Percentiles rank a stretch among this genome's conserved stretches.
These are phyloP conservation scores for Melipona bicolor DNA, from an alignment of 2,888 invertebrate species.

Conservation along the genomic window DNA sequence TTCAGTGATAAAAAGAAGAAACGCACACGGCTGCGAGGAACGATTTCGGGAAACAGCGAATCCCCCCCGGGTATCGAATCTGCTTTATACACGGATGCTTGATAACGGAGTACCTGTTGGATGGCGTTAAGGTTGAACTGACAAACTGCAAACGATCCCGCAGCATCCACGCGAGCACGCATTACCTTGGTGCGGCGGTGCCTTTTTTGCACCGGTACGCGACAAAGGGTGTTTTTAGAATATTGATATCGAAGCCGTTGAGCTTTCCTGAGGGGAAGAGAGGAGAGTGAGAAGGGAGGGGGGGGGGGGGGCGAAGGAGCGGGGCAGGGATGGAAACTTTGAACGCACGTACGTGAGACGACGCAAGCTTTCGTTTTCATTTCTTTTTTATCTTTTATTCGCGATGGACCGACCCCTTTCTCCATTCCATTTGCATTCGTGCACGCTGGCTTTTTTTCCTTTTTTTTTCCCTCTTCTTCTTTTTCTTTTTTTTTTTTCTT, in stretches of 20 bases:
- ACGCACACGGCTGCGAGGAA: background rate
- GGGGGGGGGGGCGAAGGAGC: background rate
- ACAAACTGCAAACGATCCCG: slow-evolving; percentile 37
- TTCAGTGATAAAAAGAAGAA: no score
- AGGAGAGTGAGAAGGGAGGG: slow-evolving; percentile 33
- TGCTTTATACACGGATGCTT: slow-evolving; percentile 28
- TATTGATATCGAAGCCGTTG: slow-evolving; percentile 82
- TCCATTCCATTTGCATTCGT: slow-evolving; percentile 48
- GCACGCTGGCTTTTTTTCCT: slow-evolving; percentile 25
- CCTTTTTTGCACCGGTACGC: slow-evolving; percentile 76
- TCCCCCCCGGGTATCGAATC: background rate
- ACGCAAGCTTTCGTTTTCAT: slow-evolving; percentile 60
- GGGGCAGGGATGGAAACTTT: slow-evolving; percentile 55
- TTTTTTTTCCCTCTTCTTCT: no score
- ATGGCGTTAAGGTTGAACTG: slow-evolving; percentile 12
- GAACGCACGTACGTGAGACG: slow-evolving; percentile 61
- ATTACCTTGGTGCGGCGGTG: slow-evolving; percentile 66
- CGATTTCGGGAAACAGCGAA: slow-evolving; percentile 28
- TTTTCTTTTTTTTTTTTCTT: slow-evolving; percentile 17
- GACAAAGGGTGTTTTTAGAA: slow-evolving; percentile 83
- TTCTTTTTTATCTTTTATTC: slow-evolving; percentile 59
- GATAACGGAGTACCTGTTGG: slow-evolving; percentile 51
- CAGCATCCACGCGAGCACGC: slow-evolving; percentile 35
- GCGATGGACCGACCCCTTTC: slow-evolving; percentile 55
- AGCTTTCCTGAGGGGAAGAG: slow-evolving; percentile 39